phyloP scores from a whole-genome alignment of 2,888 invertebrate genomes.

The Piscicola geometra region DNA sequence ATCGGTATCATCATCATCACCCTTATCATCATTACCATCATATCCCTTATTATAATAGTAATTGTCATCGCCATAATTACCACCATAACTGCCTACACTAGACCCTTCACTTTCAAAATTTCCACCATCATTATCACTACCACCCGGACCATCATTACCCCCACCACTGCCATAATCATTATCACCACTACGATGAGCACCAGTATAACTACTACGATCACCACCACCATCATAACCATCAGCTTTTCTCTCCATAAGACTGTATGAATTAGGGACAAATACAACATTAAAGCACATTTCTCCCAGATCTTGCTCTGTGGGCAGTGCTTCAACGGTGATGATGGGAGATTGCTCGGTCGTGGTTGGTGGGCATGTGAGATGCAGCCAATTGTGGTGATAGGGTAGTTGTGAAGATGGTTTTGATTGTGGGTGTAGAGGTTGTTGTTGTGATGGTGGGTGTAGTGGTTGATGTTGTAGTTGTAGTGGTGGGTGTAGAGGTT shows the following conservation, averaged over 20 bases:
- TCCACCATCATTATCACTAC: background rate
- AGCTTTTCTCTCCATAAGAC: too few relatives aligned
- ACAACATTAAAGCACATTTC: constrained; percentile 8
- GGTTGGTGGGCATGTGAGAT: constrained; percentile 20
- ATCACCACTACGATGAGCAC: too few relatives aligned
- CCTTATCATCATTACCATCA: background rate
- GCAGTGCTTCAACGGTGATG: constrained; percentile 8
- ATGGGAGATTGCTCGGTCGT: too few relatives aligned
- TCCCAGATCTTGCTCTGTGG: background rate
- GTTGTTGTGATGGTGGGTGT: background rate
- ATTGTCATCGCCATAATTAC: background rate
- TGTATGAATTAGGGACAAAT: background rate
- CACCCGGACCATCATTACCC: background rate
- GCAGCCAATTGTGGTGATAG: constrained; percentile 2
- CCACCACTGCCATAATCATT: background rate
- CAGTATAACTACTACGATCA: background rate
- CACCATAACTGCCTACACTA: background rate
- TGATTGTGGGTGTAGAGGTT: background rate
- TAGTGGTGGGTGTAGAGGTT: background rate
- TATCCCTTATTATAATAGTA: background rate
- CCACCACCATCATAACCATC: background rate
- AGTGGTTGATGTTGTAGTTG: background rate
- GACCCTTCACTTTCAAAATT: background rate
- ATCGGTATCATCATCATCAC: background rate
- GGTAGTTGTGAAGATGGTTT: background rate